These are phyloP conservation scores for Drosophila affinis DNA, from an alignment of 2,888 invertebrate genomes.

Conservation along the genomic window DNA sequence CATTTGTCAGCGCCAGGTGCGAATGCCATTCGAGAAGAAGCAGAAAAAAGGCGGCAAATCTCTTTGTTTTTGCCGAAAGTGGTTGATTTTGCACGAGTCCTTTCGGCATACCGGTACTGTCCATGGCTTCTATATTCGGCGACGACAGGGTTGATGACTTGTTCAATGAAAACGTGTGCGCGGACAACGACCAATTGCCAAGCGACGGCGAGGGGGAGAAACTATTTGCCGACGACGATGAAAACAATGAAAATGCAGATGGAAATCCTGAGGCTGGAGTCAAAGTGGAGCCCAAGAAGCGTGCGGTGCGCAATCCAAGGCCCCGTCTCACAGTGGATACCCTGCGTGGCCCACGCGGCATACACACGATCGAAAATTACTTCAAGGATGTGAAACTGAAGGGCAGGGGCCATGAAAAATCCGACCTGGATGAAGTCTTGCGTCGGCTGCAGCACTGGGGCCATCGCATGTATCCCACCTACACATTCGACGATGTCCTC, in stretches of 20 bases:
- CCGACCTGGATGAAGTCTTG: constrained; percentile 92
- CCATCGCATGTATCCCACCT: constrained; percentile 95
- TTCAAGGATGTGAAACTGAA: constrained; percentile 92
- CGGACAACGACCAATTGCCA: constrained; percentile 82
- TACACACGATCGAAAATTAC: constrained; percentile 90
- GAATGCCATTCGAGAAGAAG: constrained; percentile 47
- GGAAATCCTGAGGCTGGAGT: constrained; percentile 37
- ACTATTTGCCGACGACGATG: constrained; percentile 78
- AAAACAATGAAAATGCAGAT: constrained; percentile 84
- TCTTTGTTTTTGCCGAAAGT: constrained; percentile 17
- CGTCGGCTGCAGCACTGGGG: constrained; percentile 96
- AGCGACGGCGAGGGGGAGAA: constrained; percentile 83
- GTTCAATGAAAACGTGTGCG: constrained; percentile 76
- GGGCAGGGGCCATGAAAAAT: constrained; percentile 91
- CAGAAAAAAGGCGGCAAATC: constrained; percentile 67
- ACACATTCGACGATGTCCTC: constrained; percentile 93
- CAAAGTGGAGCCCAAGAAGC: constrained; percentile 85
- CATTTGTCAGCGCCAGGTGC: constrained; percentile 13
- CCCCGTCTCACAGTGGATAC: constrained; percentile 88
- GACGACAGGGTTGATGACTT: constrained; percentile 78
- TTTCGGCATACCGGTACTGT: background rate
- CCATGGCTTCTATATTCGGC: constrained; percentile 78
- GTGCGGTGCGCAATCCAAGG: constrained; percentile 87
- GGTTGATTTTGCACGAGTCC: constrained; percentile 1
- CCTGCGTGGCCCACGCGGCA: constrained; percentile 90